phyloP scores from a whole-genome alignment of 1,140 invertebrate species.

The Teleogryllus occipitalis region DNA sequence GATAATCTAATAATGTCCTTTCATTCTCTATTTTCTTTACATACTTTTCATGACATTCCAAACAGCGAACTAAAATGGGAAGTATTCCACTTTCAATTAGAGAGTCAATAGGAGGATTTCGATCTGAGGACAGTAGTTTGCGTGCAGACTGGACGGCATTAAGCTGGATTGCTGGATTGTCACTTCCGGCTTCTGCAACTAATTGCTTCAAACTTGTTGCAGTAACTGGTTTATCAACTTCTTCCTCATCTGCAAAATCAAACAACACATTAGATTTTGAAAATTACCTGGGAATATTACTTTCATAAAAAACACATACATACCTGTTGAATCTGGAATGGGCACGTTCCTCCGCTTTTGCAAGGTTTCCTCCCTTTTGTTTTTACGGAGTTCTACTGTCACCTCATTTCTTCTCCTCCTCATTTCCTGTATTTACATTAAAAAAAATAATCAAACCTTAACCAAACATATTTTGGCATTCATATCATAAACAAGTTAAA shows the following conservation, averaged over 20 bases:
- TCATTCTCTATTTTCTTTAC: constrained; percentile 13
- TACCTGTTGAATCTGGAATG: constrained; percentile 66
- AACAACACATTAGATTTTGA: background rate
- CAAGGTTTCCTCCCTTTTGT: constrained; percentile 92
- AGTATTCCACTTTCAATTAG: constrained; percentile 89
- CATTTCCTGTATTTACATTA: constrained; percentile 69
- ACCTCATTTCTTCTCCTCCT: constrained; percentile 90
- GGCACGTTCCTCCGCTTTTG: constrained; percentile 93
- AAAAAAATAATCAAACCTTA: constrained; percentile 15
- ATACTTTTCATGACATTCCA: constrained; percentile 71
- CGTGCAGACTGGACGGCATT: constrained; percentile 78
- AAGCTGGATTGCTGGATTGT: constrained; percentile 63
- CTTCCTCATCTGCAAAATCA: constrained; percentile 54
- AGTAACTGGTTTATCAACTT: constrained; percentile 57
- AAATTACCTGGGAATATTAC: background rate
- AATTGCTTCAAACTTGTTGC: constrained; percentile 57
- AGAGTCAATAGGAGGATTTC: constrained; percentile 97
- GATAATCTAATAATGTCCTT: too few relatives aligned
- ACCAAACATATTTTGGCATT: background rate
- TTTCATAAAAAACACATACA: constrained; percentile 8
- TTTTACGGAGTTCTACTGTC: constrained; percentile 91
- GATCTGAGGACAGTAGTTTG: constrained; percentile 91
- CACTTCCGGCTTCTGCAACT: constrained; percentile 62
- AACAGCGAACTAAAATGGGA: constrained; percentile 84
- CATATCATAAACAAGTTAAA: background rate